Evolutionary conservation across 2,797 vertebrate genomes (phyloP), one percentile per base, ranked within the genome.

Genomic region (Mormyrops attenuatus): DNA sequence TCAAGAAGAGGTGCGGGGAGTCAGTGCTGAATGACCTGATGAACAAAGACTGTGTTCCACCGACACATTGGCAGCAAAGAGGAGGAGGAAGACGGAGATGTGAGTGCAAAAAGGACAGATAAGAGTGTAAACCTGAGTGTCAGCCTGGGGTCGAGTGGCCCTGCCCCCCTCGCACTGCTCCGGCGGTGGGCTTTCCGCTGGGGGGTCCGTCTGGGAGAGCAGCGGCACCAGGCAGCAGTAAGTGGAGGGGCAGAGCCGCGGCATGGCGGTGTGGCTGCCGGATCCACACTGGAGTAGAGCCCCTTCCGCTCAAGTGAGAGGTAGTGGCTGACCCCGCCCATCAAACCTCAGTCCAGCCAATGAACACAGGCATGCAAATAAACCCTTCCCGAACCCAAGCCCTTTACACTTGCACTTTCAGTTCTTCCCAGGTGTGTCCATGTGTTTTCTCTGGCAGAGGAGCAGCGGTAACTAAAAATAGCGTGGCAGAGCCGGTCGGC

Each of bases 151-250:
- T 22, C 17, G 26, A 17, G 49, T 26, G 5, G 30, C 85, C 50
- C 50, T 55, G 11, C 85, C 38, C 60, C 55, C 89, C 26, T 26
- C 60, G 87, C 8, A 87, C 52, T 20, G 85, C 52, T 87, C 50
- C 26, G 85, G 22, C 17, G 52, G 85, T 15, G 85, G 85, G 85
- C 50, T 73, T 13, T 53, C 34, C 20, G 8, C 30, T 15, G 26
- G 90, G 85, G 38, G 63, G 85, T 88, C 91, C 91, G 53, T 49
- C 11, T 87, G 57, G n/a, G 90, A 90, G n/a, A 90, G 69, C 1
- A 92, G 69, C 0, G 86, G 91, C 9, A 88, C 30, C 85, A 92
- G 88, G 88, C 92, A 93, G 87, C 92, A 93, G 66, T 89, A n/a
- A 60, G 34, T 53, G 88, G 57, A 47, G 49, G 89, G 90, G 80